These are phyloP conservation scores for Hypomecis atomaria DNA, from an alignment of 2,888 invertebrate species.

Conservation along the genomic window DNA sequence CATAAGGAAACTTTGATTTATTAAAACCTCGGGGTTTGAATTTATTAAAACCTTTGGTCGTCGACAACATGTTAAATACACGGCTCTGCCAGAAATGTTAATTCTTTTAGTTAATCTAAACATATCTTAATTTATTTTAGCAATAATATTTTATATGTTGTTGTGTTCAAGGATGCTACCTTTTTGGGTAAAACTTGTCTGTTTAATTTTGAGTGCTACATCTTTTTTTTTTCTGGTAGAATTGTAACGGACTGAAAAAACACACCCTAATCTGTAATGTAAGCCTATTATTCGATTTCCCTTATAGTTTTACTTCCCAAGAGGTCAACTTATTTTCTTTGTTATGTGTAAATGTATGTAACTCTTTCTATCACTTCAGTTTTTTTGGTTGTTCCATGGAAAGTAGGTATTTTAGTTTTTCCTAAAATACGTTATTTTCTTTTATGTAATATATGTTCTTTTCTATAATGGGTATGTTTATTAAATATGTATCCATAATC, in stretches of 20 bases:
- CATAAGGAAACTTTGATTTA: neutral
- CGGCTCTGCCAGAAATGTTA: constrained; percentile 6
- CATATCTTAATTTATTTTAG: constrained; percentile 36
- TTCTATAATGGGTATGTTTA: constrained; percentile 1
- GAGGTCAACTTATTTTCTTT: constrained; percentile 28
- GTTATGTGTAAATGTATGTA: constrained; percentile 23
- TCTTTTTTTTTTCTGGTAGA: constrained; percentile 20
- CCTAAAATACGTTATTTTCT: constrained; percentile 1
- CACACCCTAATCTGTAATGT: neutral
- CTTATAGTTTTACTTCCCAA: constrained; percentile 28
- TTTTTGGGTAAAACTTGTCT: constrained; percentile 25
- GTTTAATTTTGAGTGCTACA: constrained; percentile 25
- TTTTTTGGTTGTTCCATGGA: constrained; percentile 17
- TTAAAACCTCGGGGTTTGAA: neutral
- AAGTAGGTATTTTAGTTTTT: constrained; percentile 14
- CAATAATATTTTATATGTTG: constrained; percentile 24
- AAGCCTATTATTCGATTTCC: constrained; percentile 22
- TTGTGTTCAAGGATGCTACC: constrained; percentile 36
- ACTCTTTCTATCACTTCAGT: constrained; percentile 11
- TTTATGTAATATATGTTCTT: neutral
- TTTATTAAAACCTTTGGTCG: too few relatives aligned
- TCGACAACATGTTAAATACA: neutral
- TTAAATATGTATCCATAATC: constrained; percentile 5
- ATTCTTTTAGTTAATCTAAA: constrained; percentile 9
- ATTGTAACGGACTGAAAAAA: constrained; percentile 32